Evolutionary conservation across 2,797 vertebrate genomes (phyloP), one percentile per base, ranked within the genome.

Genomic region (Darevskia nairensis): DNA sequence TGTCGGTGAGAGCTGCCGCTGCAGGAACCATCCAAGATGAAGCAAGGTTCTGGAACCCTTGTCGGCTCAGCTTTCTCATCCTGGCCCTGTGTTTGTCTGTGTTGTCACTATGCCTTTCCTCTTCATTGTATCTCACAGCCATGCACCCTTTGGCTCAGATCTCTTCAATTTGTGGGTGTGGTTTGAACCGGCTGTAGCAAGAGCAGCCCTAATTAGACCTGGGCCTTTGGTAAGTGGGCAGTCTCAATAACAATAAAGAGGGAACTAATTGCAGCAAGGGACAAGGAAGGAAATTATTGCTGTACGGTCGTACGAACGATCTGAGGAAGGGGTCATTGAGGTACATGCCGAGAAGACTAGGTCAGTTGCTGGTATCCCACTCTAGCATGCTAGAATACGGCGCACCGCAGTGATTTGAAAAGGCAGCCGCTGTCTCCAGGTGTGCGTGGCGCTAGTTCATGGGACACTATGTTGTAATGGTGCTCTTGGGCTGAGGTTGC

Each of bases 271-370:
- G 29, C 44, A 59, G 41, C 50, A 41, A 23, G 4, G 5, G 71
- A 0, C 1, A 61, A 74, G 68, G 50, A 91, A 6, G 15, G 79
- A 29, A 79, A 69, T 84, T 44, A 61, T 71, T 61, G 75, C 29
- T 72, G 19, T 79, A 68, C 85, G 87, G 32, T 80, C 41, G 66
- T 50, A 80, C 74, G 3, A 39, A 25, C 69, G 64, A 50, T 21
- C 46, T 71, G n/a, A 13, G 25, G 75, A 32, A 64, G 79, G 79
- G 13, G 85, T 88, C 71, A 74, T 84, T 29, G 89, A 86, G 88
- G 93, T 83, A 61, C 0, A 0, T n/a, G n/a, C 23, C 25, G 79
- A 71, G 84, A 76, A 74, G 82, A 76, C 39, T 21, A 55, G 71
- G 21, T 74, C 0, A 2, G 71, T 2, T 3, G 5, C 69, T 85